Conservation (phyloP, 2,888 invertebrate genomes). For the Chaetogeoica ovagalla region DNA sequence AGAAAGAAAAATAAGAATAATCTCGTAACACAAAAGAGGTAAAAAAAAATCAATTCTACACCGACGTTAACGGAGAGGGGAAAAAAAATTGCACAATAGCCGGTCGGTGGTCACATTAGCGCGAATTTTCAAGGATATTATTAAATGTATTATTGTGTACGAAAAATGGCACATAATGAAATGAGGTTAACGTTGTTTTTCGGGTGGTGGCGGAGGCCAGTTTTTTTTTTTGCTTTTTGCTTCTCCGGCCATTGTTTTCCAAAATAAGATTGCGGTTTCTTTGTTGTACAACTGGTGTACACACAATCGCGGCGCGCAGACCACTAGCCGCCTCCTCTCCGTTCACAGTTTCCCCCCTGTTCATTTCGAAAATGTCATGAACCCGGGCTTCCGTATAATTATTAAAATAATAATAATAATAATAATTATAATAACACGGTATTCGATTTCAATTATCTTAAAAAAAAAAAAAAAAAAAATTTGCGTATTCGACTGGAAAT, state of each 20-base stretch:
- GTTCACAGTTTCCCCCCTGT: no score
- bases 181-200: conserved; percentile 49
- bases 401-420: not conserved
- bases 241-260: conserved; percentile 35
- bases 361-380: conserved; percentile 25
- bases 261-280: conserved; percentile 40
- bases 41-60: conserved; percentile 14
- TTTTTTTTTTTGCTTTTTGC: conserved; percentile 29
- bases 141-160: conserved; percentile 11
- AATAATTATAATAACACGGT: no score
- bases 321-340: not conserved
- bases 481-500: no score
- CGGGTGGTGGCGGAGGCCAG: conserved; percentile 37
- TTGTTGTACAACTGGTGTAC: conserved; percentile 3
- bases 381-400: not conserved
- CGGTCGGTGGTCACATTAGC: conserved; percentile 5
- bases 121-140: conserved; percentile 48
- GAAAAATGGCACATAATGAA: conserved; percentile 38
- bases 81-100: conserved; percentile 32
- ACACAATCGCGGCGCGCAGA: not conserved
- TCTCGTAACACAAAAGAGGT: no score
- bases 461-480: no score
- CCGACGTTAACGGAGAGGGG: not conserved
- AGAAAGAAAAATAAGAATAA: not conserved
- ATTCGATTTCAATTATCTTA: no score